Conservation (phyloP, 2,888 invertebrate genomes). For the Halictus quadricinctus region DNA sequence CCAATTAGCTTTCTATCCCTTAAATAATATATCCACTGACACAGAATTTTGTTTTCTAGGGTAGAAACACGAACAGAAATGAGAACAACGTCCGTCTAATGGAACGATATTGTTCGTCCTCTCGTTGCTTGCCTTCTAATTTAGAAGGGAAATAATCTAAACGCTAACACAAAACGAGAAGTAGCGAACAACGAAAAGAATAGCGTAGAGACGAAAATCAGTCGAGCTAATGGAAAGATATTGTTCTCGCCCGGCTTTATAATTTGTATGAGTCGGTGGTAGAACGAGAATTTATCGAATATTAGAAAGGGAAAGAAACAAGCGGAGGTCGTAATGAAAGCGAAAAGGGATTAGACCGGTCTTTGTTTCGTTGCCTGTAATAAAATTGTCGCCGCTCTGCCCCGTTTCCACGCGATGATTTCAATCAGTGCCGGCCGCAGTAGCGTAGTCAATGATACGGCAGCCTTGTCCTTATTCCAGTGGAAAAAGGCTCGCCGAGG, state of each 20-base stretch:
- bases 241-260: not conserved
- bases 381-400: conserved; percentile 38
- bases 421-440: conserved; percentile 19
- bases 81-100: not conserved
- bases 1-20: too few species aligned
- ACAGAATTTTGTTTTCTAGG: too few species aligned
- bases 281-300: not conserved
- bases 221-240: too few species aligned
- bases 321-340: not conserved
- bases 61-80: not conserved
- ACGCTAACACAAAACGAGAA: too few species aligned
- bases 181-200: too few species aligned
- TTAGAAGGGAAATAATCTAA: too few species aligned
- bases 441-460: conserved; percentile 17
- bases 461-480: conserved; percentile 5
- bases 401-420: conserved; percentile 31
- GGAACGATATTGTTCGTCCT: not conserved
- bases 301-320: not conserved
- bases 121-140: not conserved
- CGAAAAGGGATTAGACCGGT: conserved; percentile 33
- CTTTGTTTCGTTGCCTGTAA: conserved; percentile 4
- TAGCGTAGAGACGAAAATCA: too few species aligned
- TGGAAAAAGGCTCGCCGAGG: not conserved
- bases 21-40: too few species aligned
- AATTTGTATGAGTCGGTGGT: not conserved